A percentile compares a stretch with the other conserved stretches of the same genome.
Conservation (phyloP, 1,140 invertebrate genomes). For the Brachionus koreanus region DNA sequence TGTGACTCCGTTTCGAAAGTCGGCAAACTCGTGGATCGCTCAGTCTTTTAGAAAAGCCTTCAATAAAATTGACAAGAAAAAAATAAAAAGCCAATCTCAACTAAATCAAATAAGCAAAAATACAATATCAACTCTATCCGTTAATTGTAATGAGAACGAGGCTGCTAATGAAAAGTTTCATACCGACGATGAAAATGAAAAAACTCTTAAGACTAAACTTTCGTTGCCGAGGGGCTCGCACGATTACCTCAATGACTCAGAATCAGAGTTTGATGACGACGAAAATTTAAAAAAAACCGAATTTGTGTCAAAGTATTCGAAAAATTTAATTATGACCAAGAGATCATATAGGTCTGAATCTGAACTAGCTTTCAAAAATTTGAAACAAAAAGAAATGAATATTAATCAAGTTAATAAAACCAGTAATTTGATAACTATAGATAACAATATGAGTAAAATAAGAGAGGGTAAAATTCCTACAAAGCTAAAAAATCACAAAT, state of each 20-base stretch:
- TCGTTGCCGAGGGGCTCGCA: not conserved
- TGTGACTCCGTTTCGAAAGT: constrained; percentile 8
- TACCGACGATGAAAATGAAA: constrained; percentile 12
- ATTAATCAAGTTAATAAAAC: constrained; percentile 17
- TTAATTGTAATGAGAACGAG: not conserved
- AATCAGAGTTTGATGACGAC: constrained; percentile 29
- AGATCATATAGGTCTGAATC: constrained; percentile 40
- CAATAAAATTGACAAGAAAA: constrained; percentile 7
- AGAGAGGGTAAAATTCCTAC: not conserved
- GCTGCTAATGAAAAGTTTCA: not conserved
- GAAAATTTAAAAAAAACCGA: constrained; percentile 18
- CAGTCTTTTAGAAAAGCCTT: constrained; percentile 37
- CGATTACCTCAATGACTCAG: constrained; percentile 1
- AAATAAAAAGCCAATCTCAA: constrained; percentile 24
- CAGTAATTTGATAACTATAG: constrained; percentile 9
- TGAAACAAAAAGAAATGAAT: constrained; percentile 31
- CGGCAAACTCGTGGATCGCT: constrained; percentile 26
- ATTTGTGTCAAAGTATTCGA: constrained; percentile 33
- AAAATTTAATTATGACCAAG: constrained; percentile 40
- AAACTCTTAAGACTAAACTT: not conserved
- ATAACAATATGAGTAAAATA: constrained; percentile 23
- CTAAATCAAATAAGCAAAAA: constrained; percentile 12
- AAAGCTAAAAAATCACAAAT: constrained; percentile 25
- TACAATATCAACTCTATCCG: constrained; percentile 7
- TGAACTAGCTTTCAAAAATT: constrained; percentile 38